Conservation (phyloP, 2,113 vertebrate species). For the Octodon degus region DNA sequence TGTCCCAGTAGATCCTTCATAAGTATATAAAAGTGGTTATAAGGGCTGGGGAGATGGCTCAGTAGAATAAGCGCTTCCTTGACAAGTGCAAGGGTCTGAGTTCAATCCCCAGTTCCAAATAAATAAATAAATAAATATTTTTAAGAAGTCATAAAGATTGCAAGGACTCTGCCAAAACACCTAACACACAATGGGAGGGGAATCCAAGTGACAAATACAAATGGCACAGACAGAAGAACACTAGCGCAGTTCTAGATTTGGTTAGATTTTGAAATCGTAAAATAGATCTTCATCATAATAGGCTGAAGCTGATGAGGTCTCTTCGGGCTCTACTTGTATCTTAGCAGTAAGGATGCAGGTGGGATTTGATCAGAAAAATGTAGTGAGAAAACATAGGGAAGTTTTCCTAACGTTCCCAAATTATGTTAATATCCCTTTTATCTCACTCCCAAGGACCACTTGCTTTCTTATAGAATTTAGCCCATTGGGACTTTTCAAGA, state of each 20-base stretch:
- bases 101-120: too few relatives aligned
- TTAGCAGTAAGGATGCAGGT: neutral
- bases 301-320: too few relatives aligned
- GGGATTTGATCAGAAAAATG: neutral
- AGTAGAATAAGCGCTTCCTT: too few relatives aligned
- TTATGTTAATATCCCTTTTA: neutral
- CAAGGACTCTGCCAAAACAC: neutral
- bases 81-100: too few relatives aligned
- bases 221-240: neutral
- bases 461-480: neutral
- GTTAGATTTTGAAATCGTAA: neutral
- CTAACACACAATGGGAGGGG: accelerated
- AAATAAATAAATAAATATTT: too few relatives aligned
- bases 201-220: neutral
- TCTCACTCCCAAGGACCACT: neutral
- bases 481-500: neutral
- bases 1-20: neutral
- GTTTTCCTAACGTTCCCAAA: neutral
- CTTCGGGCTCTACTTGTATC: neutral
- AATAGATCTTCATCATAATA: neutral
- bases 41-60: too few relatives aligned
- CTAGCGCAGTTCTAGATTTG: neutral
- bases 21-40: neutral
- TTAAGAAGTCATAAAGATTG: neutral
- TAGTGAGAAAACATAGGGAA: neutral